Evolutionary conservation across 2,888 invertebrate species (phyloP).

Genomic region (Chymomyza fuscimana): DNA sequence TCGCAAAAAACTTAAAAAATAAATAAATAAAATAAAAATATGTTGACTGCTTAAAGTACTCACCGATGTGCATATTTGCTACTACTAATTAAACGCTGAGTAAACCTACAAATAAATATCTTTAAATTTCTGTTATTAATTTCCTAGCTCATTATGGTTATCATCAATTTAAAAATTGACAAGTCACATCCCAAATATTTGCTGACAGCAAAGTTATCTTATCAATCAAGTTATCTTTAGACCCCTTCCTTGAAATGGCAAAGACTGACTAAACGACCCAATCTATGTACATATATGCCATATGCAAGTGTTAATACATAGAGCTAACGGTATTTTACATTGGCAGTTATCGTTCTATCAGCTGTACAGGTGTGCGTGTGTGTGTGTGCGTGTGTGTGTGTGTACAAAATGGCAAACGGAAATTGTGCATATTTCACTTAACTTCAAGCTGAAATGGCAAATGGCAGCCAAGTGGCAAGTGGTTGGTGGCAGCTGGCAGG

Average conservation of each 20-base stretch:
- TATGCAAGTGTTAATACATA: neutral
- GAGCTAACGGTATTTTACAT: neutral
- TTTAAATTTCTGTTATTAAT: too few relatives aligned
- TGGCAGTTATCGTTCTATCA: neutral
- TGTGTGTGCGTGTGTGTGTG: slow-evolving; percentile 19
- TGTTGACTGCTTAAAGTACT: too few relatives aligned
- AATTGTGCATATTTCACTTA: slow-evolving; percentile 67
- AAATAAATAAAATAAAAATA: too few relatives aligned
- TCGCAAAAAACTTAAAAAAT: too few relatives aligned
- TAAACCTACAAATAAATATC: too few relatives aligned
- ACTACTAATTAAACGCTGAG: too few relatives aligned
- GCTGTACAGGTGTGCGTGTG: slow-evolving; percentile 15
- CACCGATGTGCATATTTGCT: too few relatives aligned
- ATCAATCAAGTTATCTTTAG: too few relatives aligned
- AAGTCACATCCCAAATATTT: too few relatives aligned
- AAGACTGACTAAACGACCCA: neutral
- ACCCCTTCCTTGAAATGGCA: neutral
- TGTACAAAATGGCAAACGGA: slow-evolving; percentile 40
- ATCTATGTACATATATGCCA: neutral
- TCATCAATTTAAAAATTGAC: too few relatives aligned
- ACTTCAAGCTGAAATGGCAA: slow-evolving; percentile 64
- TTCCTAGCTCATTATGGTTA: too few relatives aligned
- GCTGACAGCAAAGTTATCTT: too few relatives aligned
- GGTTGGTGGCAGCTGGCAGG: slow-evolving; percentile 2
- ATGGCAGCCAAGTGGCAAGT: slow-evolving; percentile 35